Base-by-base conservation (phyloP, 2,888 invertebrate genomes). In the Schizotus pectinicornis region DNA sequence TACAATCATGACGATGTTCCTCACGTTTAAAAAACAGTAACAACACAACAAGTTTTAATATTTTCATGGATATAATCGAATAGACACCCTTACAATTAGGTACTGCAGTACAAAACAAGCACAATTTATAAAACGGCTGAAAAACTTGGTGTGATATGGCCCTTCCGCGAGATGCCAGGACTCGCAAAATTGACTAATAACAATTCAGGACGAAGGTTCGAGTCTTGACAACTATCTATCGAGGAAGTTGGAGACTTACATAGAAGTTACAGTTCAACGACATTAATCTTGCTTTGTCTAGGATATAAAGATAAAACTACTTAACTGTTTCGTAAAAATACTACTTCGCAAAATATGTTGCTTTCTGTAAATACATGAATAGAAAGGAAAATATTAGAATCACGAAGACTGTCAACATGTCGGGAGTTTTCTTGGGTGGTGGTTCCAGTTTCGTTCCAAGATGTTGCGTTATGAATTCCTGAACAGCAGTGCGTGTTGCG, bases 341-440 rank as follows among this genome's bases (percentile, higher is more conserved):
- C 68, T 69, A 68, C 65, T 68, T 67, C 58, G 59, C 67, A 68
- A 72, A 72, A 73, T 68, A 72, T 68, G 74, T 68, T 69, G 73
- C 71, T 69, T 64, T 68, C 63, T 70, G 70, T 54, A 73, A 61
- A 69, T 71, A 74, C 58, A 75, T 66, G 59, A 63, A 64, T 41
- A 75, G 45, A 62, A 76, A 63, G 13, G 74, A 74, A 59, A 75
- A 62, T 59, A 71, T 54, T 42, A 67, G 56, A 66, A 75, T 69
- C 47, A 72, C 52, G 52, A 71, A 62, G 53, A 73, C 63, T 43
- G 69, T 63, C 56, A 72, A 60, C 42, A 69, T 36, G 32, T 53
- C 73, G 41, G 63, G 58, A 49, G 57, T 64, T 36, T 66, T 64
- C 45, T 61, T 59, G 34, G 56, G 53, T 38, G 49, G 42, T 6